Evolutionary conservation across 2,113 vertebrate species (phyloP).

Genomic region (Scophthalmus maximus): DNA sequence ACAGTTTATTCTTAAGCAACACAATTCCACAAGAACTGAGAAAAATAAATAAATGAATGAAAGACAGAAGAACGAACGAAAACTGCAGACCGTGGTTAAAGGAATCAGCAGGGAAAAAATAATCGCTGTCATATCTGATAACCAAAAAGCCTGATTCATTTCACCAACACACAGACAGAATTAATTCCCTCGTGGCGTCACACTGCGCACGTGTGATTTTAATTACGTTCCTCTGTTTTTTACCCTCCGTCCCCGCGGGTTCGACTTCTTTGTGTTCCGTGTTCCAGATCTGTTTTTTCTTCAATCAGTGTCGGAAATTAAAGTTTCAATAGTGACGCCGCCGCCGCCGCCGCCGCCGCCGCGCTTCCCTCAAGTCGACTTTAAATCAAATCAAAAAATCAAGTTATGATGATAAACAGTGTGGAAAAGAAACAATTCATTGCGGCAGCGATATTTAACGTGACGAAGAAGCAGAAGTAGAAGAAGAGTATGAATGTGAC

Average conservation of each 20-base stretch:
- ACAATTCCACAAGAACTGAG: no score
- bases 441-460: no score
- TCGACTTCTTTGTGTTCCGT: conserved; percentile 1
- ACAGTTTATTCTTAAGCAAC: no score
- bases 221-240: conserved; percentile 13
- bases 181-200: background rate
- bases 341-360: background rate
- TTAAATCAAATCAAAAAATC: conserved; percentile 28
- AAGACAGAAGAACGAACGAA: no score
- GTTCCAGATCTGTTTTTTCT: conserved; percentile 16
- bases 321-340: conserved; percentile 18
- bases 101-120: conserved; percentile 4
- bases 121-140: conserved; percentile 32
- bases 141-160: conserved; percentile 3
- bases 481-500: no score
- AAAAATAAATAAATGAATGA: no score
- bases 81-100: no score
- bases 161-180: conserved; percentile 7
- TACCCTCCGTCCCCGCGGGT: conserved; percentile 1
- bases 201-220: background rate
- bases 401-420: conserved; percentile 14
- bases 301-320: conserved; percentile 24
- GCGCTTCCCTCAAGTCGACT: conserved; percentile 23
- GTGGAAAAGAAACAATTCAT: conserved; percentile 1
- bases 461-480: no score